phyloP scores from a whole-genome alignment of 2,113 vertebrate species.

The Sceloporus undulatus region DNA sequence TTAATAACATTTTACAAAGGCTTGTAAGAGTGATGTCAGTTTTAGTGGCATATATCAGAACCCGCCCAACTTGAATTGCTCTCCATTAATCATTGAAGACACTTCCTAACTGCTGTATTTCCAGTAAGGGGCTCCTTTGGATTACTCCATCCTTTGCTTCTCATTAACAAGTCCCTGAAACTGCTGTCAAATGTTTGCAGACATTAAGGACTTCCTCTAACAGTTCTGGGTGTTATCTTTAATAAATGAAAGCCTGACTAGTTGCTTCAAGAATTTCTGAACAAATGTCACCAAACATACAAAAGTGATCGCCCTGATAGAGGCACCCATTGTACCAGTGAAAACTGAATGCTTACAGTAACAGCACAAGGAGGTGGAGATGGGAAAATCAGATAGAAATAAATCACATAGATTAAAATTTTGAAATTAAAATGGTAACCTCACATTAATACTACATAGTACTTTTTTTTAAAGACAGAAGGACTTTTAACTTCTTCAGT shows the following conservation, averaged over 20 bases:
- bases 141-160: slow-evolving; percentile 42
- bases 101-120: slow-evolving; percentile 66
- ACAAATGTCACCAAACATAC: slow-evolving; percentile 50
- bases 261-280: slow-evolving; percentile 49
- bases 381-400: slow-evolving; percentile 52
- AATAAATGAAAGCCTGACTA: slow-evolving; percentile 30
- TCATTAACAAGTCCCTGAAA: slow-evolving; percentile 49
- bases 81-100: slow-evolving; percentile 75
- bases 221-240: slow-evolving; percentile 19
- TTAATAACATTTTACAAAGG: slow-evolving; percentile 73
- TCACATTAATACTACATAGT: slow-evolving; percentile 30
- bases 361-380: slow-evolving; percentile 54
- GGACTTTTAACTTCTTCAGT: slow-evolving; percentile 33
- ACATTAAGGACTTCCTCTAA: slow-evolving; percentile 42
- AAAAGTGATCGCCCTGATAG: slow-evolving; percentile 36
- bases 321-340: neutral
- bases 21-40: slow-evolving; percentile 74
- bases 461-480: slow-evolving; percentile 32
- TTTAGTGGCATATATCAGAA: slow-evolving; percentile 73
- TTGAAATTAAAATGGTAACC: slow-evolving; percentile 57
- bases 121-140: slow-evolving; percentile 45
- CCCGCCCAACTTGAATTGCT: slow-evolving; percentile 67
- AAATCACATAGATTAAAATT: slow-evolving; percentile 30
- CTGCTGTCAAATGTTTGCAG: slow-evolving; percentile 32
- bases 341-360: neutral